These are phyloP conservation scores for Fistularia commersonii DNA, from an alignment of 2,797 vertebrate genomes.

Conservation along the genomic window DNA sequence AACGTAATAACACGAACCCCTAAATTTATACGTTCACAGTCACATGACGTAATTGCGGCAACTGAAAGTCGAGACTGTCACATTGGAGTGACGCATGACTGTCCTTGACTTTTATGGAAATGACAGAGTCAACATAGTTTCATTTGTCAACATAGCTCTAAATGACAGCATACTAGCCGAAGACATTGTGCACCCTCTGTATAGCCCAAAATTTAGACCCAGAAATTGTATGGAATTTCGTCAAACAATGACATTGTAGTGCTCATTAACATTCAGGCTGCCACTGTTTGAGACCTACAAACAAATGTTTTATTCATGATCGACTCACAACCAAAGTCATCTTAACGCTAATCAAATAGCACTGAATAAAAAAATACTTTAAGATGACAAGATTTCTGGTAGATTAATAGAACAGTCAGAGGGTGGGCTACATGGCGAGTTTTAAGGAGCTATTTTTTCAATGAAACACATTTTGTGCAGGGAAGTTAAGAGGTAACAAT, in stretches of 20 bases:
- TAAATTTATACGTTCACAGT: neutral
- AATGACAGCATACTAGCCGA: too few relatives aligned
- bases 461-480: slow-evolving; percentile 20
- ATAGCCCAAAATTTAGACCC: too few relatives aligned
- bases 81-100: neutral
- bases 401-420: slow-evolving; percentile 25
- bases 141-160: too few relatives aligned
- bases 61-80: neutral
- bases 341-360: slow-evolving; percentile 40
- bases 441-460: slow-evolving; percentile 15
- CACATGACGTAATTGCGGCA: slow-evolving; percentile 1
- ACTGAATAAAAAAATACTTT: slow-evolving; percentile 21
- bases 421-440: neutral
- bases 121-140: neutral
- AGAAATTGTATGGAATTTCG: slow-evolving; percentile 1
- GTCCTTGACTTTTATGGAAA: too few relatives aligned
- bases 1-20: neutral
- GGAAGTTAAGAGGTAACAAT: slow-evolving; percentile 9
- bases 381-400: slow-evolving; percentile 27
- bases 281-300: slow-evolving; percentile 53
- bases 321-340: slow-evolving; percentile 45
- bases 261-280: slow-evolving; percentile 58
- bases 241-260: slow-evolving; percentile 43
- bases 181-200: too few relatives aligned
- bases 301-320: slow-evolving; percentile 75